A percentile compares a stretch with the other conserved stretches of the same genome.
Evolutionary conservation across 2,113 vertebrate species (phyloP).

Genomic region (Peromyscus californicus): DNA sequence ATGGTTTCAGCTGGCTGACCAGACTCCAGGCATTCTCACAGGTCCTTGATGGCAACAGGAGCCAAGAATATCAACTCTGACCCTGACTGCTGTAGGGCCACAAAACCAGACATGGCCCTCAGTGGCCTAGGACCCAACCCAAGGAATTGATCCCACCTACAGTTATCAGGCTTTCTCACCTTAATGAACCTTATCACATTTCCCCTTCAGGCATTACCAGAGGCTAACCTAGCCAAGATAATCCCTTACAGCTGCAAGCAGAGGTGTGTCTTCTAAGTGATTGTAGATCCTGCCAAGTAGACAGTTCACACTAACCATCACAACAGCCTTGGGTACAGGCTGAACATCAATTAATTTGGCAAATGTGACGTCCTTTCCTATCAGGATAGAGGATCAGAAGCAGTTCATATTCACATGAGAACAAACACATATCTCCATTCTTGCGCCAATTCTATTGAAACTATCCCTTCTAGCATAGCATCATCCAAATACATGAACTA

Average conservation of each 20-base stretch:
- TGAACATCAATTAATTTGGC: not conserved
- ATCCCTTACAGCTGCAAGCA: not conserved
- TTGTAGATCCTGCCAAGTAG: not conserved
- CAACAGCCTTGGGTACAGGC: not conserved
- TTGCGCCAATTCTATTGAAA: not conserved
- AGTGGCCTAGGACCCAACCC: not conserved
- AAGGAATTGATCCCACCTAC: not conserved
- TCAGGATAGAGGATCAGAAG: not conserved
- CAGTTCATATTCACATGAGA: not conserved
- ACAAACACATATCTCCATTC: not conserved
- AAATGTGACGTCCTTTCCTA: not conserved
- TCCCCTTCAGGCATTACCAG: not conserved
- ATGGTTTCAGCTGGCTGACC: too few relatives aligned
- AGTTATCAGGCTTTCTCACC: not conserved
- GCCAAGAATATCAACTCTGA: too few relatives aligned
- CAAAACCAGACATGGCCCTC: too few relatives aligned
- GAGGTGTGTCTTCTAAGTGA: not conserved
- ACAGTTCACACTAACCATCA: not conserved
- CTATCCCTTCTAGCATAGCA: not conserved
- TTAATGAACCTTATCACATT: not conserved
- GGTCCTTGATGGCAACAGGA: too few relatives aligned
- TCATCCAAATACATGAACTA: not conserved
- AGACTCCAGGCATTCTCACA: too few relatives aligned
- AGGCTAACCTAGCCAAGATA: not conserved
- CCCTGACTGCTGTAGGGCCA: too few relatives aligned